Evolutionary conservation across 2,113 vertebrate genomes (phyloP).

Genomic region (Mugil cephalus): DNA sequence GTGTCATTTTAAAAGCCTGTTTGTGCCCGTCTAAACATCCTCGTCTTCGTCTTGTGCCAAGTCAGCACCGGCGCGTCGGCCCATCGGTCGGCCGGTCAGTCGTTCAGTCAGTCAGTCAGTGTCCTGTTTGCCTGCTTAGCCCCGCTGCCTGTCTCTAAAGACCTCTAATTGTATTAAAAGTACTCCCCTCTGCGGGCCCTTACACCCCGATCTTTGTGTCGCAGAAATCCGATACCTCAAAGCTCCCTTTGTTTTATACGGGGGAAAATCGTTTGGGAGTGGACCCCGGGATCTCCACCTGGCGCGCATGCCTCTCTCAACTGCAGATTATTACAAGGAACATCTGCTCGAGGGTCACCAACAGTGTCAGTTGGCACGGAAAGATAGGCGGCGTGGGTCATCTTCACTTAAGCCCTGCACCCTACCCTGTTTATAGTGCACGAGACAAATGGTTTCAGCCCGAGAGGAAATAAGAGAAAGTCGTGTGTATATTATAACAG

Average conservation of each 20-base stretch:
- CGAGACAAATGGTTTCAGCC: slow-evolving; percentile 57
- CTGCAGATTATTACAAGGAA: slow-evolving; percentile 85
- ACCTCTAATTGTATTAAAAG: slow-evolving; percentile 85
- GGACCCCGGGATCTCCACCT: slow-evolving; percentile 83
- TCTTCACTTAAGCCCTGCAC: slow-evolving; percentile 73
- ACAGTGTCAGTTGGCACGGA: slow-evolving; percentile 81
- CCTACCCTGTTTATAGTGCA: slow-evolving; percentile 67
- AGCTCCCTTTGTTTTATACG: slow-evolving; percentile 86
- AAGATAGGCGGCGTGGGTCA: slow-evolving; percentile 75
- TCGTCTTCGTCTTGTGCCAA: slow-evolving; percentile 54
- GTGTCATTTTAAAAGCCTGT: slow-evolving; percentile 62
- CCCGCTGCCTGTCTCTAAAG: slow-evolving; percentile 75
- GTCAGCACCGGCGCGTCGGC: slow-evolving; percentile 17
- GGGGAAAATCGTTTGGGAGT: slow-evolving; percentile 77
- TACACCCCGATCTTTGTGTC: slow-evolving; percentile 81
- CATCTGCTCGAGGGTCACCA: slow-evolving; percentile 86
- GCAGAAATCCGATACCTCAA: slow-evolving; percentile 84
- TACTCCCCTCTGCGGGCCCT: slow-evolving; percentile 73
- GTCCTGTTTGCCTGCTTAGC: slow-evolving; percentile 54
- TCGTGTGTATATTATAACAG: slow-evolving; percentile 52
- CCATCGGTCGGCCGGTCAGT: slow-evolving; percentile 39
- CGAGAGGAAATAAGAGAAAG: slow-evolving; percentile 32
- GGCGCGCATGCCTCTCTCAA: slow-evolving; percentile 85
- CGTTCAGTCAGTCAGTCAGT: slow-evolving; percentile 49
- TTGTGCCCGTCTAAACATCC: slow-evolving; percentile 59